Base-by-base conservation (phyloP, 2,113 vertebrate species). In the Coryphaenoides rupestris region DNA sequence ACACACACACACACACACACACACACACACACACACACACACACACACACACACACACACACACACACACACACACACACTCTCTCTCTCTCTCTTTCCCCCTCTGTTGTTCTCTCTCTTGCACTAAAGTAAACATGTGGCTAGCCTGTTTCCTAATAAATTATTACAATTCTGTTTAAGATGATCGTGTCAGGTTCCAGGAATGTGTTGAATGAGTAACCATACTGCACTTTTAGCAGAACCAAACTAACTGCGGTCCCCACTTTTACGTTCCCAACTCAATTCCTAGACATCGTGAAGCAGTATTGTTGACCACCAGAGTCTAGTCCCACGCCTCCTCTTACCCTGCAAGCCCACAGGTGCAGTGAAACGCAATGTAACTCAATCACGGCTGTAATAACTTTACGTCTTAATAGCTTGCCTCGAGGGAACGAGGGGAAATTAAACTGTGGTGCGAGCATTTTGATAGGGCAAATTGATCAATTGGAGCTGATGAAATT, bases 401-500 rank as follows among this genome's bases (percentile, higher is more conserved):
- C 19, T 16, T 62, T 50, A 22, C 52, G 40, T 59, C 45, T 9
- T 65, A 75, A 74, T 63, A 67, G 53, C 73, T 66, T 54, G 65
- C 72, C 66, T 12, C 16, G 24, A 54, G 69, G 60, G 3, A 60
- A 65, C n/a, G 0, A 19, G 19, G 33, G 24, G 50, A 62, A 66
- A 55, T 71, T 70, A 73, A 82, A 72, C 19, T 21, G 54, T 61
- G 58, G 73, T 40, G 61, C 15, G 58, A 66, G 23, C 62, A 28
- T 52, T 76, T 47, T 46, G 40, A 67, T 72, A 68, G 50, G 61
- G n/a, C 70, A 58, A 59, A 33, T 70, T 53, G 66, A 57, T 69
- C 72, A 76, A 78, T 28, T 14, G 47, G 22, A 66, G 55, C 63
- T 69, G 69, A 73, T 73, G 53, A 59, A 78, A 64, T 66, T 66